A percentile compares a stretch with the other conserved stretches of the same genome.
phyloP scores from a whole-genome alignment of 2,888 invertebrate species.

The Caenorhabditis japonica region DNA sequence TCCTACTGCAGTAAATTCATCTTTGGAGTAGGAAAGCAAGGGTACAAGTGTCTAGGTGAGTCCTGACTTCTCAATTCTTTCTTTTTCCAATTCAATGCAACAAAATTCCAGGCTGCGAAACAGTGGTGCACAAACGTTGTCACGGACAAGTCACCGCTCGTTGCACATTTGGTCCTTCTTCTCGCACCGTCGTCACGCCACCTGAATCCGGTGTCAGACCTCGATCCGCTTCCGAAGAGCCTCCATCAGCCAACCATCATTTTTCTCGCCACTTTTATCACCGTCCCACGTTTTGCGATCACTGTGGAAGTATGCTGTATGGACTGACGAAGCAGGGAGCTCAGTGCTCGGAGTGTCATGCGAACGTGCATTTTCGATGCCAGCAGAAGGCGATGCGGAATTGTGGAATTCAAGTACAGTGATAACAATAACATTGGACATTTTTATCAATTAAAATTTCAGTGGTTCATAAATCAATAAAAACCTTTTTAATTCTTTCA shows the following conservation, averaged over 20 bases:
- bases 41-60: constrained; percentile 40
- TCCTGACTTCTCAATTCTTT: background rate
- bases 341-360: constrained; percentile 20
- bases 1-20: constrained; percentile 30
- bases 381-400: constrained; percentile 29
- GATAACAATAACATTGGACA: background rate
- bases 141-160: constrained; percentile 5
- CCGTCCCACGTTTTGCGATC: constrained; percentile 34
- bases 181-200: constrained; percentile 10
- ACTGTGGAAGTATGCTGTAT: constrained; percentile 37
- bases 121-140: constrained; percentile 37
- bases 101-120: constrained; percentile 27
- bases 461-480: background rate
- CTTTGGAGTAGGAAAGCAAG: constrained; percentile 38
- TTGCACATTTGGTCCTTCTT: constrained; percentile 26
- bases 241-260: constrained; percentile 15
- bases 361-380: constrained; percentile 35
- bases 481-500: background rate
- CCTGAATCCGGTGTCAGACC: too few relatives aligned
- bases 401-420: constrained; percentile 37
- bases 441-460: background rate
- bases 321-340: constrained; percentile 24
- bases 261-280: constrained; percentile 21
- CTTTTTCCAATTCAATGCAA: background rate
- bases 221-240: constrained; percentile 26